Conservation (phyloP, 2,113 vertebrate genomes). For the Cynopterus brachyotis region DNA sequence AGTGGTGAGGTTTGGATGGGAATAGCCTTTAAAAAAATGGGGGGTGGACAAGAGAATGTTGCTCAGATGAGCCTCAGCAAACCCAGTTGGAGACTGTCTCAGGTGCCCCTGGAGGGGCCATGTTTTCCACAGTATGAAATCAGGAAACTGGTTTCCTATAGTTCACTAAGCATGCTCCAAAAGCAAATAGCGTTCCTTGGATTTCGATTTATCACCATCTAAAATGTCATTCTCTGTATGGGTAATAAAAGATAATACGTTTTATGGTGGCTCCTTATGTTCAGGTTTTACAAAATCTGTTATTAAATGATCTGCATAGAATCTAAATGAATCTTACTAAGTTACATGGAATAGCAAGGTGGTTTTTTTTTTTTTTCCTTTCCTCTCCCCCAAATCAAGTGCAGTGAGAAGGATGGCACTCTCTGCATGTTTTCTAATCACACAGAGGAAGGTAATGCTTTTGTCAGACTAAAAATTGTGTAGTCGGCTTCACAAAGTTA, state of each 20-base stretch:
- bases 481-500: conserved; percentile 82
- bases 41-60: neutral
- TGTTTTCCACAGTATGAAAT: neutral
- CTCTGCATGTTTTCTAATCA: conserved; percentile 73
- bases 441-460: conserved; percentile 65
- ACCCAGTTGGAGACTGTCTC: neutral
- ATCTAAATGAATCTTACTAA: conserved; percentile 73
- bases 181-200: conserved; percentile 73
- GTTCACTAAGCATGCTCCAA: neutral
- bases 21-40: neutral
- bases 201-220: conserved; percentile 70
- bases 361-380: too few relatives aligned
- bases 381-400: conserved; percentile 57
- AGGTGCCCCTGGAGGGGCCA: neutral
- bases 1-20: neutral
- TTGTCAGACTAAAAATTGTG: conserved; percentile 72
- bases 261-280: conserved; percentile 76
- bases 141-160: neutral
- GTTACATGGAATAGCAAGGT: conserved; percentile 64
- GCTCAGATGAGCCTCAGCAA: neutral
- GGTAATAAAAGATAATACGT: conserved; percentile 77
- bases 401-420: conserved; percentile 12
- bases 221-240: conserved; percentile 73
- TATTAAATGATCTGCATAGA: conserved; percentile 72
- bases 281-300: conserved; percentile 76